These are phyloP conservation scores for Falco naumanni DNA, from an alignment of 2,797 vertebrate genomes.

Conservation along the genomic window DNA sequence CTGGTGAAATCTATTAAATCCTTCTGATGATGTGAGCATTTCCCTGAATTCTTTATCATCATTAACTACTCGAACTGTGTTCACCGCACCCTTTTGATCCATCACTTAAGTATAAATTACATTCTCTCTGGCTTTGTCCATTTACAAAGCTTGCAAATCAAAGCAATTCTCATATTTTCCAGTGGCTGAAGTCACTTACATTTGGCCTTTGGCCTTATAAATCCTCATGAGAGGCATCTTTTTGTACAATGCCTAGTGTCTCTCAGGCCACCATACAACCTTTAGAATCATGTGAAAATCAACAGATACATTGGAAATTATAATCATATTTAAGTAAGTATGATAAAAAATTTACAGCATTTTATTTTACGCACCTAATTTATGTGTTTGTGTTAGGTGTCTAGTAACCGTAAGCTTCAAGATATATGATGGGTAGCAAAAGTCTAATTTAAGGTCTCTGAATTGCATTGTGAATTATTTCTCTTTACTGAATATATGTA, in stretches of 20 bases:
- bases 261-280: background rate
- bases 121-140: constrained; percentile 5
- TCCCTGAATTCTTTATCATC: constrained; percentile 32
- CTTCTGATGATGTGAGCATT: background rate
- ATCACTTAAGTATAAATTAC: constrained; percentile 9
- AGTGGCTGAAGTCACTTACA: background rate
- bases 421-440: background rate
- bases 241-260: background rate
- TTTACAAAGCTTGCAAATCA: constrained; percentile 4
- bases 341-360: background rate
- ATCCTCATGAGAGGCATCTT: background rate
- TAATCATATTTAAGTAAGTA: background rate
- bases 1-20: constrained; percentile 13
- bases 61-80: background rate
- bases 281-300: background rate
- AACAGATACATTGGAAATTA: background rate
- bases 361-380: background rate
- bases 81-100: constrained; percentile 8
- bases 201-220: background rate
- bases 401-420: background rate
- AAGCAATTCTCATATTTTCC: background rate
- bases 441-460: background rate
- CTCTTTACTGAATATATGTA: background rate
- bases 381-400: background rate
- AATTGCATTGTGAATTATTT: background rate